Percentiles rank a stretch among this genome's conserved stretches.
phyloP scores from a whole-genome alignment of 1,140 invertebrate species.

The Musca vetustissima region DNA sequence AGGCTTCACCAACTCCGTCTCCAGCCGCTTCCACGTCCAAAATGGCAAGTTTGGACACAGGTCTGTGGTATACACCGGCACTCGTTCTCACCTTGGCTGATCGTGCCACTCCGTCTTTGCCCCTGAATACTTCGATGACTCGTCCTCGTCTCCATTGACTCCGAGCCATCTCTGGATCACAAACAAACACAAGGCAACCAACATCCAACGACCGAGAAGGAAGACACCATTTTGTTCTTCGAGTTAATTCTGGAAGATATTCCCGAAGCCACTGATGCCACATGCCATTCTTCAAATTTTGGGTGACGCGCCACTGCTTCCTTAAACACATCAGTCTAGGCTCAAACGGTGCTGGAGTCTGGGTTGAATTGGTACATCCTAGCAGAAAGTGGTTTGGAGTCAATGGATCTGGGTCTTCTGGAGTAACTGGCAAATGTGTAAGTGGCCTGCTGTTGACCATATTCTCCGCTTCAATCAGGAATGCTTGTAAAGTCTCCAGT shows the following conservation, averaged over 20 bases:
- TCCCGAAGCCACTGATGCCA: slow-evolving; percentile 26
- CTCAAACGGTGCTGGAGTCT: too few species aligned
- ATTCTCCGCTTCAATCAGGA: slow-evolving; percentile 36
- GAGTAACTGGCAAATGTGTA: too few species aligned
- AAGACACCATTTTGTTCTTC: slow-evolving; percentile 32
- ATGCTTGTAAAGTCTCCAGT: slow-evolving; percentile 33
- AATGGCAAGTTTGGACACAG: too few species aligned
- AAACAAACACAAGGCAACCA: slow-evolving; percentile 25
- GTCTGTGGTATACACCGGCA: not conserved
- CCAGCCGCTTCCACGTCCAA: too few species aligned
- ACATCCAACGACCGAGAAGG: not conserved
- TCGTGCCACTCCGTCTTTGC: not conserved
- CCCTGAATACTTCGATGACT: not conserved
- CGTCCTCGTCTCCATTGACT: not conserved
- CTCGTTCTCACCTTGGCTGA: not conserved
- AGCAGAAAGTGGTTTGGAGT: too few species aligned
- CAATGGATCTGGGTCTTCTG: too few species aligned
- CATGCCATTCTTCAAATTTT: slow-evolving; percentile 21
- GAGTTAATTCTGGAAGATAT: slow-evolving; percentile 21
- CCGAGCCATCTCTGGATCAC: slow-evolving; percentile 4
- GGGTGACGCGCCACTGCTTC: slow-evolving; percentile 25
- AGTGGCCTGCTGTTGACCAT: slow-evolving; percentile 28
- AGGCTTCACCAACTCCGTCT: too few species aligned
- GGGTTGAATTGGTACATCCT: too few species aligned
- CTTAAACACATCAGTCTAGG: not conserved